Percentiles rank a stretch among this genome's conserved stretches.
These are phyloP conservation scores for Mantis religiosa DNA, from an alignment of 2,888 invertebrate species.

Conservation along the genomic window DNA sequence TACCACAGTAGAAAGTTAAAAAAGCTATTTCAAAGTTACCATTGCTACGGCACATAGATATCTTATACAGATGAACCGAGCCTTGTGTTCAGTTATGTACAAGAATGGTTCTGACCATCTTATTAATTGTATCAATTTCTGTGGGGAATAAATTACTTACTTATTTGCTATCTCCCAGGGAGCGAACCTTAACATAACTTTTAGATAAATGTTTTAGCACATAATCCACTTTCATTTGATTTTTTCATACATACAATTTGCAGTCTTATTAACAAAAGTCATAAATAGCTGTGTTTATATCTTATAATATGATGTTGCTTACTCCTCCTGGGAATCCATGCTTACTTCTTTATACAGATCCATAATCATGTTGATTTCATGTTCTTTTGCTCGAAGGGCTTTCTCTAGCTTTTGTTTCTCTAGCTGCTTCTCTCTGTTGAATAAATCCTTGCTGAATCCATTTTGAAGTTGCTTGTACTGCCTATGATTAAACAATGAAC, in stretches of 20 bases:
- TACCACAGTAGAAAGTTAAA: no score
- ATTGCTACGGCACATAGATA: no score
- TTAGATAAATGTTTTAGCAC: no score
- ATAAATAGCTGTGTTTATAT: no score
- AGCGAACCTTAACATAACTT: no score
- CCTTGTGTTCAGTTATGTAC: background rate
- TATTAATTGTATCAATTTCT: no score
- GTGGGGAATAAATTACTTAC: no score
- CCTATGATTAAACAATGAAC: background rate
- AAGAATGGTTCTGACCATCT: background rate
- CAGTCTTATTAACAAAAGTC: no score
- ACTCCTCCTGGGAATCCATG: background rate
- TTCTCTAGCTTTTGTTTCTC: constrained; percentile 10
- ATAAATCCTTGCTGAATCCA: background rate
- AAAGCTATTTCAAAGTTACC: no score
- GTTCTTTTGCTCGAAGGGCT: constrained; percentile 25
- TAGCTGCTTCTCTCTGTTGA: background rate
- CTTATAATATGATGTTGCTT: no score
- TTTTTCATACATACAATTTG: no score
- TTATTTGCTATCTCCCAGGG: no score
- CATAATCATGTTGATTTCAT: constrained; percentile 27
- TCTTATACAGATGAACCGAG: background rate
- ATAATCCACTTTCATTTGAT: background rate
- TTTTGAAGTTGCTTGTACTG: constrained; percentile 9
- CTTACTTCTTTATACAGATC: constrained; percentile 25